Base-by-base conservation (phyloP, 30 jellyfish, hydroid and myxozoan genomes). In the Sanderia malayensis region DNA sequence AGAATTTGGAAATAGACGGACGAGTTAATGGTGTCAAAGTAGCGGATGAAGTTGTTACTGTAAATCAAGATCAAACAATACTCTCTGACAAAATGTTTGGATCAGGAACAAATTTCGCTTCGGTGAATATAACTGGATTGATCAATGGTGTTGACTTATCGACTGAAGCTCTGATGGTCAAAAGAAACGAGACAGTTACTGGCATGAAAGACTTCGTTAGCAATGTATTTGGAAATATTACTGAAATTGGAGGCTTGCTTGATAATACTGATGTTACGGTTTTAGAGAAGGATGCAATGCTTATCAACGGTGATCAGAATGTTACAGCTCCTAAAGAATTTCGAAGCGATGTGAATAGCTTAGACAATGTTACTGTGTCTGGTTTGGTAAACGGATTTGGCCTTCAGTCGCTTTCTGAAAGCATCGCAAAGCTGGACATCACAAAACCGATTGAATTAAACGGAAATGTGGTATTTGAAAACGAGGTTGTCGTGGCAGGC, bases 101-200 rank as follows among this genome's bases (percentile, higher is more conserved):
- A 4, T 67, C 68, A 2, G 73, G 46, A 8, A 64, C 76, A 30
- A 47, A 22, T 26, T 57, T 83, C n/a, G 27, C 32, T 15, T 44
- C 89, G 13, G 32, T 77, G 66, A 30, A 28, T 60, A 63, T 70
- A 17, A 15, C 32, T 0, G 86, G 87, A 29, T 28, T 13, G 41
- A 1, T 89, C 30, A 74, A 82, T 61, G 86, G 89, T 0, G 49
- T 89, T 55, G 89, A 68, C 32, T 10, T 87, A n/a, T 29, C 75
- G n/a, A 70, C 33, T 32, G 86, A 76, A 17, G 57, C 71, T 21
- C 60, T 89, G 58, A 20, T 58, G 47, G 15, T 76, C 58, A 46
- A 22, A 20, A 67, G 44, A 7, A 31, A 69, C 33, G 96, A 89
- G 67, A 24, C 62, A 19, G 63, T 89, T 9, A 46, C 65, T 7